Conservation (phyloP, 2,113 vertebrate genomes). For the Axis porcinus region DNA sequence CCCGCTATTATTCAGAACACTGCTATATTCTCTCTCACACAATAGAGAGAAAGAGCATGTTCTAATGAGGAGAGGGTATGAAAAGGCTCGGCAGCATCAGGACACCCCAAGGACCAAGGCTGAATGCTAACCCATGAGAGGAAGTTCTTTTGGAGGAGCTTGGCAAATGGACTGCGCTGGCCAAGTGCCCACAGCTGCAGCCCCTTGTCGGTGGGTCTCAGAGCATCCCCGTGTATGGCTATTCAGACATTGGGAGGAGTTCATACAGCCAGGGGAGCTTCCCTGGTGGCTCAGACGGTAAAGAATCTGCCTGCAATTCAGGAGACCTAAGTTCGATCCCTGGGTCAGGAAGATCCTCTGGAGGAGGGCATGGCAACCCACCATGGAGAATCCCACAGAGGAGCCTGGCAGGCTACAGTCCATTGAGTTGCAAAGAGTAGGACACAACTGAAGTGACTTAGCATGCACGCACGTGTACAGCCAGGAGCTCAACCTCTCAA, state of each 20-base stretch:
- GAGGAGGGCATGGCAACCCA: background rate
- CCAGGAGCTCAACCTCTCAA: background rate
- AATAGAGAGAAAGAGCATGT: background rate
- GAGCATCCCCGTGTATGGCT: background rate
- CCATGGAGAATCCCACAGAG: background rate
- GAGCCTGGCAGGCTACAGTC: background rate
- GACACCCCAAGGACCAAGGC: background rate
- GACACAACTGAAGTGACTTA: background rate
- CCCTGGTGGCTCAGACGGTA: background rate
- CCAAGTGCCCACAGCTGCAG: background rate
- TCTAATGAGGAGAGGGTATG: background rate
- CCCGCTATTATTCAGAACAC: background rate
- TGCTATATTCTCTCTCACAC: background rate
- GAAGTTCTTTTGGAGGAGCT: background rate
- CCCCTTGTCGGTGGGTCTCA: background rate
- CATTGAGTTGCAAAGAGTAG: background rate
- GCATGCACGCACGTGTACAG: rapidly evolving
- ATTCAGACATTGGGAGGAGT: background rate
- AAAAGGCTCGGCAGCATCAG: background rate
- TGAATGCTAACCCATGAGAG: background rate
- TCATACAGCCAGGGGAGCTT: background rate
- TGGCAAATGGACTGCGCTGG: background rate
- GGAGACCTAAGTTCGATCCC: background rate
- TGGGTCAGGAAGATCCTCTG: background rate
- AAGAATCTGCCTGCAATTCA: background rate